Evolutionary conservation across 2,113 vertebrate genomes (phyloP), one percentile per base, ranked within the genome.

Genomic region (Varanus salvator): DNA sequence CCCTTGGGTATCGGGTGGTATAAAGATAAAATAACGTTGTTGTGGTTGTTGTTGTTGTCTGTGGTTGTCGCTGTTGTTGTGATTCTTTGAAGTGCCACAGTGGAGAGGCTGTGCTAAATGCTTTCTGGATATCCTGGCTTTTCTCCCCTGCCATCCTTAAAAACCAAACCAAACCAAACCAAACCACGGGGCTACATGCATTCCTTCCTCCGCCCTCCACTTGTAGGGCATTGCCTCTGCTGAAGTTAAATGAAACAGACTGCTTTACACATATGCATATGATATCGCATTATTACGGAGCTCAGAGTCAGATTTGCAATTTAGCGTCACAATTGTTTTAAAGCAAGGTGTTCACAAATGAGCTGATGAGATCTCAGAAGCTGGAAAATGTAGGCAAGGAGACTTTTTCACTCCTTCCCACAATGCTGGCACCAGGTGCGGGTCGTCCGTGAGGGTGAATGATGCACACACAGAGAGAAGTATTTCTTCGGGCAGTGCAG

Each of bases 21-120:
- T 3, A 44, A 44, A 44, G 38, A 44, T 44, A 44, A 44, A 44
- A 44, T 44, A 44, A 44, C 38, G 3, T 44, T 44, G 38, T 44
- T 44, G 38, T 3, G 38, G 38, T 44, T 44, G 38, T 44, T 44
- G 38, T 44, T 44, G 38, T 44, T 44, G 38, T 44, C 3, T 44
- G 38, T 44, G 54, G 69, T 29, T 71, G 31, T 72, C 74, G 8
- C 64, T 38, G 23, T 72, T 48, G 38, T 44, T 52, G 68, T 3
- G 87, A 48, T 34, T 54, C 87, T 89, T 89, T 89, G 87, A 89
- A 89, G 87, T 89, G 69, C 5, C 80, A 57, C 44, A 15, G 68
- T 52, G 57, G 64, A 27, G 48, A 71, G 77, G 77, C 86, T 76
- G 80, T 8, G 66, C 78, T 52, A 80, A 52, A 80, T 54, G 66